Evolutionary conservation across 2,113 vertebrate species (phyloP), one percentile per base, ranked within the genome.

Genomic region (Grammomys dolichurus): DNA sequence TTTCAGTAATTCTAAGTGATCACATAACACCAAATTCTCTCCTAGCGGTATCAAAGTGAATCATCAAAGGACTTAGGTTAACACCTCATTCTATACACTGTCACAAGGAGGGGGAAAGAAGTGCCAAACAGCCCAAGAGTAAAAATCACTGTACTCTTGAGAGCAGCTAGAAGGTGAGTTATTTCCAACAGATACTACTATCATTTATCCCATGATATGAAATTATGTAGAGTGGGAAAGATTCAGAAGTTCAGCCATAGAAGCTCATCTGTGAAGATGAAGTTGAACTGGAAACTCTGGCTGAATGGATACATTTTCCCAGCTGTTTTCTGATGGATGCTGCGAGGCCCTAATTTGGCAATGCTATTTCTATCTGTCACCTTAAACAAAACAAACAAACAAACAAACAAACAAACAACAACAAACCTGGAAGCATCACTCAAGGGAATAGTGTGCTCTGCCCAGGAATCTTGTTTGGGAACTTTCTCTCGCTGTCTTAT

Each of bases 1-100:
- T n/a, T 81, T 16, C 19, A 76, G 43, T 36, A 82, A 36, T 90
- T 95, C 43, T n/a, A 93, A 78, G 43, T 76, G 73, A 87, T 58
- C n/a, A 75, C 12, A 81, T 65, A 78, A 92, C 20, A 26, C 36
- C 51, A 60, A 85, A 96, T 80, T 94, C 63, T 89, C 67, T 96
- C 22, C 43, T 8, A 28, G 72, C 43, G 51, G 28, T 43, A 81
- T 56, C 19, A 63, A 89, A 46, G 26, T 86, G n/a, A 91, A 81
- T 67, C 43, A 94, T 48, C 20, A 77, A 93, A 86, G 85, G 20
- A 86, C 56, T 75, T 75, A 51, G 36, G 82, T 82, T 81, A 58
- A 7, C 24, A 28, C n/a, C 33, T 87, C 7, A 54, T 14, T 48
- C 48, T 46, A 46, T 31, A 36, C 31, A 69, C 43, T 51, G 10